A percentile compares a stretch with the other conserved stretches of the same genome.
phyloP scores from a whole-genome alignment of 2,797 vertebrate genomes.

The Gymnoscopelus microlampas region DNA sequence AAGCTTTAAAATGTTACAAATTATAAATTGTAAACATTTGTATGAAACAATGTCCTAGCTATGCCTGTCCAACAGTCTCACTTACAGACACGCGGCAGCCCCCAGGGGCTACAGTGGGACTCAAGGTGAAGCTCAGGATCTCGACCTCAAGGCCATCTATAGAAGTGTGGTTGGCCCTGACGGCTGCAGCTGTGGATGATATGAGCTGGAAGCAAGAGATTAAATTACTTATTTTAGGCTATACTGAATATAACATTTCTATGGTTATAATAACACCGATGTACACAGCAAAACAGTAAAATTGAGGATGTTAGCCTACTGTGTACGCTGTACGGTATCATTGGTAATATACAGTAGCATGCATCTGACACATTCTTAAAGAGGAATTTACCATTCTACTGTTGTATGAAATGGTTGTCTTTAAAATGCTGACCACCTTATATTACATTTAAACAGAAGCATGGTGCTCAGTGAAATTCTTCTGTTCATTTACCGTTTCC shows the following conservation, averaged over 20 bases:
- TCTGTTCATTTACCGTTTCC: too few relatives aligned
- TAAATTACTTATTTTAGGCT: not conserved
- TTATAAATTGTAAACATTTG: too few relatives aligned
- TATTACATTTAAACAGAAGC: not conserved
- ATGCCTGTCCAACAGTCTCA: too few relatives aligned
- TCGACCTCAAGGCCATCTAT: conserved; percentile 25
- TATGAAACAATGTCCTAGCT: too few relatives aligned
- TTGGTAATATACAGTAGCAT: too few relatives aligned
- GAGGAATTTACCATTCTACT: too few relatives aligned
- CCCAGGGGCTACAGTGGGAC: not conserved
- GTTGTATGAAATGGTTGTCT: not conserved
- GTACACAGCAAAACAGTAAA: too few relatives aligned
- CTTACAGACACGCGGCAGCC: not conserved
- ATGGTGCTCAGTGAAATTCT: not conserved
- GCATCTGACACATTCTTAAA: too few relatives aligned
- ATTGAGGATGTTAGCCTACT: too few relatives aligned
- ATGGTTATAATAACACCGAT: too few relatives aligned
- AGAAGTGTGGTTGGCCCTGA: conserved; percentile 59
- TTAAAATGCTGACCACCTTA: not conserved
- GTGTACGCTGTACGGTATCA: too few relatives aligned
- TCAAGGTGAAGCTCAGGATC: conserved; percentile 21
- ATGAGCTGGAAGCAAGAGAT: not conserved
- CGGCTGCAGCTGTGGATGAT: not conserved
- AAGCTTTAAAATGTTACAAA: too few relatives aligned
- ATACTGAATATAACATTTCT: not conserved